Evolutionary conservation across 2,113 vertebrate species (phyloP).

Genomic region (Mastomys coucha): DNA sequence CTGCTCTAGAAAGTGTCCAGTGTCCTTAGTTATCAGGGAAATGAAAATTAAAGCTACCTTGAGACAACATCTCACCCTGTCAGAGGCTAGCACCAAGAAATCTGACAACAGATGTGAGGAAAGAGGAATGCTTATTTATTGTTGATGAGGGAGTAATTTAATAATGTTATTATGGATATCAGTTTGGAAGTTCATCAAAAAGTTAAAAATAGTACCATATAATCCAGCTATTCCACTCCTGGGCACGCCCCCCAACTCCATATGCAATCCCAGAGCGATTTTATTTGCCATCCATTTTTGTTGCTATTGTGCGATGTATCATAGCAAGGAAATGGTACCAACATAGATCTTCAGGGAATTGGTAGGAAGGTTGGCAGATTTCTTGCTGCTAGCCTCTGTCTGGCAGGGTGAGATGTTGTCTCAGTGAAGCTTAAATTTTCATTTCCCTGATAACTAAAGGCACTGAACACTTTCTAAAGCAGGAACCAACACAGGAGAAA

Average conservation of each 20-base stretch:
- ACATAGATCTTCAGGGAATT: no score
- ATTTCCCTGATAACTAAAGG: no score
- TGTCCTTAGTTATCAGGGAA: not conserved
- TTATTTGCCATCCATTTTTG: not conserved
- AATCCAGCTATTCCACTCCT: not conserved
- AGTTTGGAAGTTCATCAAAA: not conserved
- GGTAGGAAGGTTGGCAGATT: no score
- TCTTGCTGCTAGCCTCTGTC: no score
- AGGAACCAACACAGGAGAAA: no score
- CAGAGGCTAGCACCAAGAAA: not conserved
- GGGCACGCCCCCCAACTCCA: not conserved
- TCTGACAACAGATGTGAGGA: not conserved
- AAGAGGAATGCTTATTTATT: not conserved
- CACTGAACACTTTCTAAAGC: no score
- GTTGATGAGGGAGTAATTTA: not conserved
- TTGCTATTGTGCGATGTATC: not conserved
- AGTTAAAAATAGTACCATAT: not conserved
- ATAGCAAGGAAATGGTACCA: not conserved
- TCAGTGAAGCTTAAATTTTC: no score
- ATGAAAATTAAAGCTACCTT: not conserved
- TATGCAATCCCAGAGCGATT: not conserved
- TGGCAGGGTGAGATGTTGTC: no score
- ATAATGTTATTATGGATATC: not conserved
- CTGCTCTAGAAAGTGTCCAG: not conserved
- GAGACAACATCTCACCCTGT: not conserved